Conservation (phyloP, 2,888 invertebrate species). For the Agriotes lineatus region DNA sequence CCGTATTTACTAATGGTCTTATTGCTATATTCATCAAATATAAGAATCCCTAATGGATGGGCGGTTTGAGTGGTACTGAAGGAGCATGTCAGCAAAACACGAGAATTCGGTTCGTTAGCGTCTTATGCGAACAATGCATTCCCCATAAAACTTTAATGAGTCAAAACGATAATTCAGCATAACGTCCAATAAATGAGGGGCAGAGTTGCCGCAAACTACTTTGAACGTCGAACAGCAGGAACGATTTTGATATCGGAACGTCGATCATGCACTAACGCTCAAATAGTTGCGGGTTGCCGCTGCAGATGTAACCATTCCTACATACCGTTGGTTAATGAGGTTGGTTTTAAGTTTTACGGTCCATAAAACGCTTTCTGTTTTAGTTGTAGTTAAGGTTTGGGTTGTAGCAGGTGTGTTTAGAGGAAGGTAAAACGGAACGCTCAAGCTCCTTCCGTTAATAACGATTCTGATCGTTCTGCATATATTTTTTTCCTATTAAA, state of each 20-base stretch:
- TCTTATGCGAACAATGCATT: constrained; percentile 41
- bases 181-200: constrained; percentile 14
- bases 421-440: constrained; percentile 29
- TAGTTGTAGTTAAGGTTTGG: constrained; percentile 41
- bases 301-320: constrained; percentile 39
- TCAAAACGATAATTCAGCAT: constrained; percentile 29
- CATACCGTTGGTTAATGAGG: constrained; percentile 38
- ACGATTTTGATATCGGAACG: constrained; percentile 23
- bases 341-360: constrained; percentile 45
- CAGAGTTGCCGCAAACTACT: constrained; percentile 1
- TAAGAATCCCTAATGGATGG: constrained; percentile 50
- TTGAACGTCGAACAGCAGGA: background rate
- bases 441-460: constrained; percentile 27
- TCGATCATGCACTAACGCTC: constrained; percentile 20
- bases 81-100: constrained; percentile 52
- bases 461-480: background rate
- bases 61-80: constrained; percentile 47
- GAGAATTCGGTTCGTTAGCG: constrained; percentile 50
- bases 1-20: constrained; percentile 50
- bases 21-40: constrained; percentile 46
- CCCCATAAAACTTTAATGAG: constrained; percentile 33
- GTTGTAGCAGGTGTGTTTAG: constrained; percentile 39
- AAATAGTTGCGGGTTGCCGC: constrained; percentile 25
- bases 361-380: constrained; percentile 43
- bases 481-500: constrained; percentile 20